Evolutionary conservation across 1,140 invertebrate genomes (phyloP).

Genomic region (Vanessa atalanta): DNA sequence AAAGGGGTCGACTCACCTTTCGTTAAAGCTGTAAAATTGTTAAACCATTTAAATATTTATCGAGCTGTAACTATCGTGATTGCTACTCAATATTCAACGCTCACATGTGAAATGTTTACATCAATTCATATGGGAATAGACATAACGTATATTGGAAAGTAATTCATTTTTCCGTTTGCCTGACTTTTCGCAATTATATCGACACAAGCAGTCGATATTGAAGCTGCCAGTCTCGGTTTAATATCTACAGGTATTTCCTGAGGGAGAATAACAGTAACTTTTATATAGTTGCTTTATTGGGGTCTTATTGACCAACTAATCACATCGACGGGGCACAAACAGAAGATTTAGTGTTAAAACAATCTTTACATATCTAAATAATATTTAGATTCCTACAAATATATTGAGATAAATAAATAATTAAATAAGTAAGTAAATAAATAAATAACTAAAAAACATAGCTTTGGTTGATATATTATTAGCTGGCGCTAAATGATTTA

Average conservation of each 20-base stretch:
- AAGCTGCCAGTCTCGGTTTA: conserved; percentile 28
- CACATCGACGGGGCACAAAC: background rate
- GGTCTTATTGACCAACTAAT: conserved; percentile 22
- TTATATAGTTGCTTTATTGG: conserved; percentile 24
- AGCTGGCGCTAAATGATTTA: no score
- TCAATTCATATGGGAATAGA: conserved; percentile 24
- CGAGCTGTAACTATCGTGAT: background rate
- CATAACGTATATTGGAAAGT: conserved; percentile 13
- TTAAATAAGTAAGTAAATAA: no score
- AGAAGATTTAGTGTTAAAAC: background rate
- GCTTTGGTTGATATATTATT: no score
- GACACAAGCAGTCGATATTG: conserved; percentile 25
- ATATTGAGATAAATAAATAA: no score
- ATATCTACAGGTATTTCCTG: conserved; percentile 38
- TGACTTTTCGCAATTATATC: conserved; percentile 37
- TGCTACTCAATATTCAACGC: conserved; percentile 6
- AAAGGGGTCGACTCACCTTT: background rate
- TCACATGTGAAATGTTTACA: conserved; percentile 20
- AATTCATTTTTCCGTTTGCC: conserved; percentile 33
- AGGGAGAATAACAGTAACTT: conserved; percentile 23
- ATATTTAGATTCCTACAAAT: no score
- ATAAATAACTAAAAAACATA: no score
- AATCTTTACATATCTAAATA: no score
- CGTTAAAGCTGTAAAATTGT: background rate
- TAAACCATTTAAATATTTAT: background rate